Evolutionary conservation across 2,888 invertebrate genomes (phyloP), one percentile per base, ranked within the genome.

Genomic region (Ganaspis brasiliensis): DNA sequence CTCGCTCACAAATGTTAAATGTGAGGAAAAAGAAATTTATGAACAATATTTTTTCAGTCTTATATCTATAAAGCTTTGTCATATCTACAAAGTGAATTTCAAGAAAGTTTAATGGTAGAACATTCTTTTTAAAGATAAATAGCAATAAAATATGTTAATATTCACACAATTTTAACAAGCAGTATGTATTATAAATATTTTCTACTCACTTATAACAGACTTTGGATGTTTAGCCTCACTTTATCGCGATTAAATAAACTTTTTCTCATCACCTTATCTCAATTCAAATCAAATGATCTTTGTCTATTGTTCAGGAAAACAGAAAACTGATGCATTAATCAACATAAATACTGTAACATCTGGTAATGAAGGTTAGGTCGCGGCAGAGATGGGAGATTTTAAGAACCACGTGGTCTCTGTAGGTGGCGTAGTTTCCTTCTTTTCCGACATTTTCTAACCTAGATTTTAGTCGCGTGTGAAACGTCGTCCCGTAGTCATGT

Each of bases 401-500:
- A 31, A 31, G 6, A 4, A 31, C 31, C 31, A 31, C 31, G 31
- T 31, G 31, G 31, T 31, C 31, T 4, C 9, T 4, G 52, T 16
- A 19, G 52, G 16, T 52, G 19, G 52, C 16, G 8, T 19, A 52
- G 52, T 16, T 52, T 52, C 2, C 52, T 52, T 52, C 52, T 6
- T 52, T 52, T 19, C 19, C 52, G 9, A 49, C 49, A 3, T 49
- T 2, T 52, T 52, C 52, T 52, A 52, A 52, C 52, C 52, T 52
- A 12, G 4, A 14, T 9, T 31, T 72, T 56, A 84, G 82, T 86
- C 72, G 84, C 85, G 72, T 76, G 79, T 79, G 79, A 77, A 72
- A 78, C n/a, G n/a, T n/a, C n/a, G n/a, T n/a, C 76, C 81, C 73
- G 82, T 84, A 79, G 78, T 76, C 71, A 79, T 37, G 82, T 80